Conservation (phyloP, 2,113 vertebrate species). For the Catharus minimus region DNA sequence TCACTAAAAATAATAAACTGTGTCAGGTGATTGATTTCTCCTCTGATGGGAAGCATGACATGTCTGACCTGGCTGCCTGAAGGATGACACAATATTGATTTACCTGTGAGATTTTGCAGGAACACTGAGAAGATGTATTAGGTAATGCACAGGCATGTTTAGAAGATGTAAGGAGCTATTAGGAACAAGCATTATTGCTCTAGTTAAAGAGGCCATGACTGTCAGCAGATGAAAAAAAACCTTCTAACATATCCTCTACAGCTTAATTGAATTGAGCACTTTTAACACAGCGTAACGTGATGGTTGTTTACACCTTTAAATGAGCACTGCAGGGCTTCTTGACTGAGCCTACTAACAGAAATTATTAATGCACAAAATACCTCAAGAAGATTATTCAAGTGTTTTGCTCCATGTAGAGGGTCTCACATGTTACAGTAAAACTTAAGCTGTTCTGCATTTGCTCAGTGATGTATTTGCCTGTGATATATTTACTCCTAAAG, state of each 20-base stretch:
- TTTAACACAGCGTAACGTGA: neutral
- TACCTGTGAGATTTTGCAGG: constrained; percentile 15
- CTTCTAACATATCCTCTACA: neutral
- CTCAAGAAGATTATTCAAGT: neutral
- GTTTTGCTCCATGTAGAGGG: constrained; percentile 5
- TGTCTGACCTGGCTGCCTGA: constrained; percentile 9
- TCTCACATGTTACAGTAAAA: neutral
- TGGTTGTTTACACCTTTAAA: constrained; percentile 8
- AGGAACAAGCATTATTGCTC: constrained; percentile 1
- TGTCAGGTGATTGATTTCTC: constrained; percentile 33
- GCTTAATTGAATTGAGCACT: constrained; percentile 44
- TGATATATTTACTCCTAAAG: constrained; percentile 30
- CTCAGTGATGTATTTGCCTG: neutral
- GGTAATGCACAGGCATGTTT: constrained; percentile 8
- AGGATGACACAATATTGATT: constrained; percentile 45
- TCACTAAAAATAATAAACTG: constrained; percentile 5
- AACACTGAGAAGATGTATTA: neutral
- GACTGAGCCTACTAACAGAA: neutral
- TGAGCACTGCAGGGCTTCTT: neutral
- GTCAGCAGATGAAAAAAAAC: constrained; percentile 7
- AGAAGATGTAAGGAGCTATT: constrained; percentile 13
- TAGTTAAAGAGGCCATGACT: constrained; percentile 2
- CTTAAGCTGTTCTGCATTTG: neutral
- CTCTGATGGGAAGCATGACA: constrained; percentile 12
- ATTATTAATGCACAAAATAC: neutral